Conservation (phyloP, 2,888 invertebrate species). For the Odontothrips loti region DNA sequence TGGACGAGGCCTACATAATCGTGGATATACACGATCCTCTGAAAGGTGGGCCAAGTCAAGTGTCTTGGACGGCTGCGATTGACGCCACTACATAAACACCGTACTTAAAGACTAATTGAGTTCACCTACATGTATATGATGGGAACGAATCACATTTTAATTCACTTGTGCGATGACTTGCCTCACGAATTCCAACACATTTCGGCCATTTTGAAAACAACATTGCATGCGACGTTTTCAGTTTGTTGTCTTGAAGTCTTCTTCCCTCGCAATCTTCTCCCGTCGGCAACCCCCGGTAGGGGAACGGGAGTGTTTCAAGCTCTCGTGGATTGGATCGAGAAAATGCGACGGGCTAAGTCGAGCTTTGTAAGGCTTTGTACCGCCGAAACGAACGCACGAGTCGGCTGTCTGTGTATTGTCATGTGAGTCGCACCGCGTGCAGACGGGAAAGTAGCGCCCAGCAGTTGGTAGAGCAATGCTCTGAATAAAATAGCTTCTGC, state of each 20-base stretch:
- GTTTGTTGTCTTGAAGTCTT: slow-evolving; percentile 20
- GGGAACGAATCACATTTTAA: neutral
- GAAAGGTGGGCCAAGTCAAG: neutral
- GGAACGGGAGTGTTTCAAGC: too few species aligned
- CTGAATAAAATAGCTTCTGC: slow-evolving; percentile 16
- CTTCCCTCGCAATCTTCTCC: neutral
- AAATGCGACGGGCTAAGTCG: too few species aligned
- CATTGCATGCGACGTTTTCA: slow-evolving; percentile 15
- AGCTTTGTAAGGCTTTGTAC: too few species aligned
- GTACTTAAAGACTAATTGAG: neutral
- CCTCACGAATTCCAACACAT: slow-evolving; percentile 26
- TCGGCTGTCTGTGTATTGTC: neutral
- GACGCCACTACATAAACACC: neutral
- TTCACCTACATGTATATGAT: neutral
- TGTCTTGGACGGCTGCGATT: neutral
- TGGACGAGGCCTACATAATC: neutral
- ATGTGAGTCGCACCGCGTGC: too few species aligned
- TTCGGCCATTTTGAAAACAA: slow-evolving; percentile 26
- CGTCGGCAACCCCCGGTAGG: neutral
- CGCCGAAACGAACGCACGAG: neutral
- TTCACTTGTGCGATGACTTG: slow-evolving; percentile 16
- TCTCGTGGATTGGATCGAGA: too few species aligned
- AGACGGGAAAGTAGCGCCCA: neutral
- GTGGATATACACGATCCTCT: neutral
- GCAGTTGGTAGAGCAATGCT: neutral